Conservation (phyloP, 2,888 invertebrate genomes). For the Nasonovia ribisnigri region DNA sequence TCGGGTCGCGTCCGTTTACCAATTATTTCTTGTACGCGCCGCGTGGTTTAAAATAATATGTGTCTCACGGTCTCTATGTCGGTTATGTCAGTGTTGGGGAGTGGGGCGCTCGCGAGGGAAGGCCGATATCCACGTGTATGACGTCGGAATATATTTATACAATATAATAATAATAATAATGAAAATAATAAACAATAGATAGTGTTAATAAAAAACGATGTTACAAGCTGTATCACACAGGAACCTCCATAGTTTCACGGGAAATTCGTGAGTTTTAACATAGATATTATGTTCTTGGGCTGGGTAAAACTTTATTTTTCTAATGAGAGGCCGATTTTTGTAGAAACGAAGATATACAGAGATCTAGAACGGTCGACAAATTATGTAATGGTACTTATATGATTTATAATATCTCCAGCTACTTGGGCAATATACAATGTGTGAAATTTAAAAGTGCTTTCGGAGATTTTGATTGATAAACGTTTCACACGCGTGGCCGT, state of each 20-base stretch:
- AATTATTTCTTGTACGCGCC: conserved; percentile 54
- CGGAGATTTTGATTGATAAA: conserved; percentile 30
- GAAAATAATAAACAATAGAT: not conserved
- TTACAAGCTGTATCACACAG: not conserved
- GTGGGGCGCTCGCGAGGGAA: not conserved
- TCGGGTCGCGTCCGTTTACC: conserved; percentile 61
- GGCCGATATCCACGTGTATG: not conserved
- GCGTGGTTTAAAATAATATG: not conserved
- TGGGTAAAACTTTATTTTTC: too few species aligned
- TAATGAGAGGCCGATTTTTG: too few species aligned
- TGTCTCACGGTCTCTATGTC: conserved; percentile 39
- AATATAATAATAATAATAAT: not conserved
- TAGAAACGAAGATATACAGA: not conserved
- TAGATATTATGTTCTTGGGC: too few species aligned
- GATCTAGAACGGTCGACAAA: not conserved
- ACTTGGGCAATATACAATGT: not conserved
- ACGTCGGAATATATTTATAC: not conserved
- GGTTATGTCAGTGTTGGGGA: not conserved
- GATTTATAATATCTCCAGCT: not conserved
- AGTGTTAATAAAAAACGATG: not conserved
- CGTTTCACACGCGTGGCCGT: conserved; percentile 43
- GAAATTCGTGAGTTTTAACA: too few species aligned
- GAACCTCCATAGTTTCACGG: too few species aligned
- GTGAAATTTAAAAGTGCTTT: not conserved
- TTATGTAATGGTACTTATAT: not conserved